Evolutionary conservation across 2,113 vertebrate genomes (phyloP).

Genomic region (Danionella cerebrum): DNA sequence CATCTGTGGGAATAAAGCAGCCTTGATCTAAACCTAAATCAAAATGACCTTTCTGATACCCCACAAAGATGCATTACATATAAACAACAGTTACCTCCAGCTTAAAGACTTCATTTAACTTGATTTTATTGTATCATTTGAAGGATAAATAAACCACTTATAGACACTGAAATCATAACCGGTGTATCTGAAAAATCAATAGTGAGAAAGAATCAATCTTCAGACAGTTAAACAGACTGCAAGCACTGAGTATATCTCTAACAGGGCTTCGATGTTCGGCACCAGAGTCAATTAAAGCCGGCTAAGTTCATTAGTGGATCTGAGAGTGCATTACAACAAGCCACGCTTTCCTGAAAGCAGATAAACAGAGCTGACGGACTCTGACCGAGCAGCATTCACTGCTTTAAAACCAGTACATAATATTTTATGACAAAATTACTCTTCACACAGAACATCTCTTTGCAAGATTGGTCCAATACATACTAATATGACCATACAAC

Average conservation of each 20-base stretch:
- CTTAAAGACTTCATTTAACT: background rate
- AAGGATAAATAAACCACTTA: background rate
- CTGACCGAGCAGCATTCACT: background rate
- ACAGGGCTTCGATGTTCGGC: constrained; percentile 18
- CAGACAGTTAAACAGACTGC: constrained; percentile 3
- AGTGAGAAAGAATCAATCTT: constrained; percentile 17
- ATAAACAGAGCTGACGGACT: constrained; percentile 9
- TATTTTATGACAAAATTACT: too few species aligned
- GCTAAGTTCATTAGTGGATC: constrained; percentile 19
- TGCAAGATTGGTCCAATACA: background rate
- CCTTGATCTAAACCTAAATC: background rate
- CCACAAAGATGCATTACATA: too few species aligned
- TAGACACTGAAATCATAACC: background rate
- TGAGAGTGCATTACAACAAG: background rate
- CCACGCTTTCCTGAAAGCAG: background rate
- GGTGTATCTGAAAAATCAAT: constrained; percentile 8
- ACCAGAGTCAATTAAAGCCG: constrained; percentile 32
- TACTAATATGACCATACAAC: too few species aligned
- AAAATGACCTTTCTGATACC: background rate
- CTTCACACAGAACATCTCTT: too few species aligned
- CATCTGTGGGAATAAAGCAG: background rate
- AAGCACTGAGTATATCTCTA: constrained; percentile 25
- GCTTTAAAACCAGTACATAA: background rate
- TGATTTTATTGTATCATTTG: background rate
- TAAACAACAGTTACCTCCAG: background rate